A percentile compares a stretch with the other conserved stretches of the same genome.
Evolutionary conservation across 2,113 vertebrate species (phyloP).

Genomic region (Semicossyphus pulcher): DNA sequence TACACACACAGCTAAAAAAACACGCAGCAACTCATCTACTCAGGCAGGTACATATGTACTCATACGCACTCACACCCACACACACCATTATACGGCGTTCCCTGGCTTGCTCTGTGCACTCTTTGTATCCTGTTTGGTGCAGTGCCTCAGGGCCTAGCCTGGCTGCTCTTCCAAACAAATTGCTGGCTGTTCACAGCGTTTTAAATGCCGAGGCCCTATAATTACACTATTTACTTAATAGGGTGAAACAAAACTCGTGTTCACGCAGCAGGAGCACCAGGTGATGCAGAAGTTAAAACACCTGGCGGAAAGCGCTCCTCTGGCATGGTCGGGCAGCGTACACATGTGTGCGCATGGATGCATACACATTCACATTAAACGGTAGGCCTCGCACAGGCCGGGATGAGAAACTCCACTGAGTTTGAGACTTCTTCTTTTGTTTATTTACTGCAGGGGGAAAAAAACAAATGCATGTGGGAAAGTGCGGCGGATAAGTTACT

Average conservation of each 20-base stretch:
- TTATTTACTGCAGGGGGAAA: constrained; percentile 17
- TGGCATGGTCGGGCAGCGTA: constrained; percentile 46
- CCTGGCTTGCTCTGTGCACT: constrained; percentile 45
- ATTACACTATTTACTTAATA: constrained; percentile 85
- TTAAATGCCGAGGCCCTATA: constrained; percentile 80
- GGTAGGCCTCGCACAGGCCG: neutral
- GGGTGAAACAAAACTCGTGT: constrained; percentile 80
- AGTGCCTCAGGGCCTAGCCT: constrained; percentile 76
- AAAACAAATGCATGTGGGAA: constrained; percentile 11
- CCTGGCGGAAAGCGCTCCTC: constrained; percentile 66
- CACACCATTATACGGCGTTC: constrained; percentile 41
- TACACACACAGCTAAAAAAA: constrained; percentile 40
- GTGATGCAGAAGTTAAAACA: constrained; percentile 81
- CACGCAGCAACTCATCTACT: constrained; percentile 38
- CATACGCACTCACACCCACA: constrained; percentile 39
- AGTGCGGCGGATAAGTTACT: constrained; percentile 16
- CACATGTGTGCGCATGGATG: constrained; percentile 36
- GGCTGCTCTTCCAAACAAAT: constrained; percentile 84
- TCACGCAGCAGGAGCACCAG: constrained; percentile 79
- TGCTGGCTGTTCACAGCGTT: constrained; percentile 80
- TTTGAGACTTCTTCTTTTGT: constrained; percentile 44
- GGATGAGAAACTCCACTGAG: constrained; percentile 18
- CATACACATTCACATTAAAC: constrained; percentile 44
- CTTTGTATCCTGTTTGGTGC: constrained; percentile 68
- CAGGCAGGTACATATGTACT: constrained; percentile 37